Evolutionary conservation across 2,888 invertebrate species (phyloP), one percentile per base, ranked within the genome.

Genomic region (Luperina testacea): DNA sequence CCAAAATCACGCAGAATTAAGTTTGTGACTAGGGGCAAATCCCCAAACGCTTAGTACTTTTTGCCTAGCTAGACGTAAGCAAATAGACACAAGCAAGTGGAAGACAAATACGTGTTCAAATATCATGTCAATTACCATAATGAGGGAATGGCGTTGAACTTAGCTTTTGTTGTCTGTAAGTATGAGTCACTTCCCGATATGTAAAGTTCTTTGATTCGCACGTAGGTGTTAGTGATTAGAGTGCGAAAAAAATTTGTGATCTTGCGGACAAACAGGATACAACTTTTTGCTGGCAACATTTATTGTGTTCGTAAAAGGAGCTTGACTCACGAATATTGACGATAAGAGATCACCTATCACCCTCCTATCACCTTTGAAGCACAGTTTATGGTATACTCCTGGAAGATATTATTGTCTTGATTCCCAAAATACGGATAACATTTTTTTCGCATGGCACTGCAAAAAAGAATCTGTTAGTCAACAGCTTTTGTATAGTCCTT

Each of bases 141-240:
- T 74, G 78, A 81, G 81, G 79, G 79, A 77, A 81, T 75, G 89
- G 64, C 89, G 82, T 80, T 89, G 88, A 89, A 85, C 88, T 89
- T 81, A 64, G 75, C 77, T 73, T 83, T 84, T 82, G 68, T 84
- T 82, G 83, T 82, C 72, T 80, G 83, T 77, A 13, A n/a, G 45
- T n/a, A 73, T 88, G 89, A 88, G 65, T 89, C 89, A 89, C 53
- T 86, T 80, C 80, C 77, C 68, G 59, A 81, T 79, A 80, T 57
- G 71, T 69, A 75, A 75, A 83, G 69, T 59, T 79, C 70, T 85
- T 81, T 75, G 57, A 79, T 86, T 83, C 59, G 68, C 70, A 83
- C 64, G 89, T 86, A 81, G 88, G 85, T 81, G 85, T 73, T 67
- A 69, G 45, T 70, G 74, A 59, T 77, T 74, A 13, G 69, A 74